Evolutionary conservation across 2,888 invertebrate species (phyloP).

Genomic region (Lasioglossum malachurum): DNA sequence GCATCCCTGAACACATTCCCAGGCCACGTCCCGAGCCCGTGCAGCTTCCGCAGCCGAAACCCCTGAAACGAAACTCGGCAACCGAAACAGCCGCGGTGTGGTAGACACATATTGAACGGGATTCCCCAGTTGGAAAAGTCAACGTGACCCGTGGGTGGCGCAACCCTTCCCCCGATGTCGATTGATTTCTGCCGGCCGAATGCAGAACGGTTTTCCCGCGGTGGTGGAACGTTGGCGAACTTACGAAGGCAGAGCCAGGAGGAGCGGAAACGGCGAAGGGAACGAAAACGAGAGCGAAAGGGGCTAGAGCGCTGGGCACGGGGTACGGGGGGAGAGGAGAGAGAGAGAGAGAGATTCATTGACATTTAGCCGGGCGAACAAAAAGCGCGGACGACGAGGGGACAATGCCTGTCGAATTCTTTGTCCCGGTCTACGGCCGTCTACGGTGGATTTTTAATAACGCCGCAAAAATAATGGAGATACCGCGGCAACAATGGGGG

Average conservation of each 20-base stretch:
- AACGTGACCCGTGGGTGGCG: constrained; percentile 45
- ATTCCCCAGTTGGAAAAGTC: constrained; percentile 54
- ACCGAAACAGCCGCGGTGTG: not conserved
- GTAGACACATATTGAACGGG: not conserved
- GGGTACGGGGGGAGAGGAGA: not conserved
- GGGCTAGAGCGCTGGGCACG: not conserved
- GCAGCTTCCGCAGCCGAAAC: not conserved
- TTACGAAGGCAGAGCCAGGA: constrained; percentile 11
- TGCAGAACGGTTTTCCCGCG: constrained; percentile 28
- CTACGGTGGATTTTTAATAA: constrained; percentile 83
- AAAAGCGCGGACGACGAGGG: constrained; percentile 79
- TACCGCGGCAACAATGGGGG: constrained; percentile 79
- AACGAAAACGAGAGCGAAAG: constrained; percentile 27
- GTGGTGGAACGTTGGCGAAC: constrained; percentile 37
- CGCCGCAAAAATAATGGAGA: constrained; percentile 84
- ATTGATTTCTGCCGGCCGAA: constrained; percentile 66
- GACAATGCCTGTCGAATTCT: constrained; percentile 84
- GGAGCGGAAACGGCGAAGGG: constrained; percentile 22
- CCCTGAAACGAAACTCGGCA: not conserved
- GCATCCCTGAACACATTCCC: not conserved
- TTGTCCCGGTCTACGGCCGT: constrained; percentile 75
- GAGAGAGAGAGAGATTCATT: constrained; percentile 78
- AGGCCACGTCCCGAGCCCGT: not conserved
- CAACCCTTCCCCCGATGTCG: constrained; percentile 18
- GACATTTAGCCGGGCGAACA: constrained; percentile 81